Evolutionary conservation across 2,113 vertebrate genomes (phyloP), one percentile per base, ranked within the genome.

Genomic region (Dascyllus trimaculatus): DNA sequence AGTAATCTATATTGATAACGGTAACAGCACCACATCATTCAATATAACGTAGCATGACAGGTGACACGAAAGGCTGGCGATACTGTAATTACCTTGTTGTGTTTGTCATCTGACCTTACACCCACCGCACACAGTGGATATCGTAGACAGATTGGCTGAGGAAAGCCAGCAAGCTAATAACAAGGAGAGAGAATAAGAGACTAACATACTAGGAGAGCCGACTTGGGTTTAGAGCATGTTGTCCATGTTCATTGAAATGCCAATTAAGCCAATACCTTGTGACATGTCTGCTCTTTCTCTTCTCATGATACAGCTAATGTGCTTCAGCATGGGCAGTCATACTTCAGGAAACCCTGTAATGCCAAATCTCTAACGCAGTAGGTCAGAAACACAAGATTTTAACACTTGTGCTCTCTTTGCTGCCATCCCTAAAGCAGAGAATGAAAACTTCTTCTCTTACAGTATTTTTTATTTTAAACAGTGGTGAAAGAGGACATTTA

Each of bases 41-140:
- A 75, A 59, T 66, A 67, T 38, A 66, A 56, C 32, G 26, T 58
- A 62, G 62, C 5, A 29, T 64, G 68, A 72, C 38, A 61, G 65
- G 67, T 45, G 63, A 82, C 76, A 76, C 48, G 69, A 77, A 21
- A 65, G 82, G 51, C 56, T 54, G 69, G 52, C 60, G 56, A 83
- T 49, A 78, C 72, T 80, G 58, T 81, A 79, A 87, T 86, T 85
- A 88, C 84, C 79, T 78, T 67, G 81, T 84, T 81, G 80, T 78
- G 72, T 88, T 58, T 82, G 77, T 84, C 67, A 74, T 29, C 63
- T 87, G 86, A 87, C 83, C 84, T 79, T 59, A 82, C 80, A 48
- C 75, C 71, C 78, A 71, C 77, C 32, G 58, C 66, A 63, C 59
- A 70, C 17, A 14, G 40, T 73, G 26, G 62, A 56, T 52, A 56